Base-by-base conservation (phyloP, 1,140 invertebrate species). In the Drosophila orosa region DNA sequence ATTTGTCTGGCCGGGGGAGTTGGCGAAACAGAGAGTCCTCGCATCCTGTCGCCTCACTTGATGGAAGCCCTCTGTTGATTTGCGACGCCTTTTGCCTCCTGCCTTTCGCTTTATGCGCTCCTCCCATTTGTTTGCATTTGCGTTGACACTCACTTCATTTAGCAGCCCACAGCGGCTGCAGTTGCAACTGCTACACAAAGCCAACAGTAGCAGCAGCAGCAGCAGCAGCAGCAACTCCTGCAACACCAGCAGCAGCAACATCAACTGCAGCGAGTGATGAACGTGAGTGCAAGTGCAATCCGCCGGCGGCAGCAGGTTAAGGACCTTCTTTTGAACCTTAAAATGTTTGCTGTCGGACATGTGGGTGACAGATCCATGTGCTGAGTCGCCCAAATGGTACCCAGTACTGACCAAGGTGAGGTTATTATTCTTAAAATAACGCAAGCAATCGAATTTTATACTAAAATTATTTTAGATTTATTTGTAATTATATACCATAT, bases 131-230 rank as follows among this genome's bases (percentile, higher is more conserved):
- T 87, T 82, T 86, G 83, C 82, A 82, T 87, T 87, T 86, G 83
- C 84, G 71, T 75, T 79, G 81, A 89, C 84, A 87, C 84, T 89
- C 81, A 83, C 84, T 87, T 87, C 83, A 89, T 87, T 87, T 87
- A 74, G 76, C 83, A 72, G 62, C 65, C 61, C 62, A 60, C 45
- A 81, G 73, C 73, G 42, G 74, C 40, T 45, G 50, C 63, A 48
- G 48, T 35, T 58, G 56, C 74, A 62, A 37, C 47, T 33, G 58
- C 79, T 40, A 31, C 39, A 65, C 63, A 80, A 61, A 73, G 48
- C 40, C 29, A 60, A 33, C 29, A 44, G 10, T 24, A 31, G 37
- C 48, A 58, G 17, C 40, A 61, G 39, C 54, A 54, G 24, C 71
- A 29, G 13, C 47, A 61, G 2, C 74, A 39, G 27, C 61, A 25